Base-by-base conservation (phyloP, 2,888 invertebrate species). In the Epinotia demarniana region DNA sequence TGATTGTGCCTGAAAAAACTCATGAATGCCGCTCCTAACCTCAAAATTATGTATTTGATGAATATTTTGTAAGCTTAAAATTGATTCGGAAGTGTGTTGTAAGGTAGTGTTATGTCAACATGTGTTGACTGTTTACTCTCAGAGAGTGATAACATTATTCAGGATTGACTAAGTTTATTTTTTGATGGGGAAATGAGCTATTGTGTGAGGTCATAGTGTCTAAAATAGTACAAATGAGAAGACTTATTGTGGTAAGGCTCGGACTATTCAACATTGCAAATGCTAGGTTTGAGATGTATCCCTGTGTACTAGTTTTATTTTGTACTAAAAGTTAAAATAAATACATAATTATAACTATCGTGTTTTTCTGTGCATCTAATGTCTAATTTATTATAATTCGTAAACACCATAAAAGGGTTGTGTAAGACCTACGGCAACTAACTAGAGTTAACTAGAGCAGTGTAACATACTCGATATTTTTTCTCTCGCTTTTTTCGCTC, bases 151-250 rank as follows among this genome's bases (percentile, higher is more conserved):
- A 89, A 89, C 94, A 93, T 93, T 93, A 93, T 94, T 94, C 94
- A 94, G 94, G 92, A 89, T 89, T 88, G 86, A 90, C 88, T 91
- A 90, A 88, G 86, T 90, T 77, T 89, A 87, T 86, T 90, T 90
- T 91, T 91, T 87, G 85, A 90, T 89, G 89, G 90, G 91, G 89
- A 89, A 89, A 89, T 91, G 91, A 92, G 91, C 90, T 93, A 92
- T 90, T 90, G 92, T 92, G 92, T 92, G 93, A 92, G 92, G 89
- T 91, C 92, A 89, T 91, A 92, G 94, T 94, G 91, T 94, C 94
- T 94, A 93, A 92, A 94, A 94, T 94, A 94, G 94, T 94, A 94
- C 94, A 94, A 94, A 94, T 94, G 93, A 93, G 94, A 94, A 94
- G 94, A 94, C 94, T 94, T 94, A 94, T 94, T 92, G 94, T 93